Conservation (phyloP, 2,113 vertebrate genomes). For the Antennarius striatus region DNA sequence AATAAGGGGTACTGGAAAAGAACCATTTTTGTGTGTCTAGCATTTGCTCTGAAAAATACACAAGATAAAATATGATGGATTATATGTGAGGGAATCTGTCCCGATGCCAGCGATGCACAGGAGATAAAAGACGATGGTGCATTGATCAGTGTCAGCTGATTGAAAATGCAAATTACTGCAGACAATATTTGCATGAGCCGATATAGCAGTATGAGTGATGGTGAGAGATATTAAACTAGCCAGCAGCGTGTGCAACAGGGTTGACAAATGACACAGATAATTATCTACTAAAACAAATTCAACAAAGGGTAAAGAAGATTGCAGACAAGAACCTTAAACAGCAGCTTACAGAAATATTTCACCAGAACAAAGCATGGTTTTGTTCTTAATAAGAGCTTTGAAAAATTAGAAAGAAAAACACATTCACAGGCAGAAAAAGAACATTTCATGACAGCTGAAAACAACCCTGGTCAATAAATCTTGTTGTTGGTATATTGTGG, state of each 20-base stretch:
- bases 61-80: constrained; percentile 1
- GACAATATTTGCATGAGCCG: constrained; percentile 57
- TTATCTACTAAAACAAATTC: constrained; percentile 27
- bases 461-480: constrained; percentile 9
- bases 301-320: background rate
- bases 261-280: constrained; percentile 44
- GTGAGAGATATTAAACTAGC: constrained; percentile 56
- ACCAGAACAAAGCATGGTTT: background rate
- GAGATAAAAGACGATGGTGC: constrained; percentile 24
- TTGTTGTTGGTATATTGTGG: background rate
- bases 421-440: background rate
- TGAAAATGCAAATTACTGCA: constrained; percentile 61
- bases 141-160: constrained; percentile 18
- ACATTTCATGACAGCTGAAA: background rate
- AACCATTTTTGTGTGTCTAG: constrained; percentile 21
- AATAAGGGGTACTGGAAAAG: constrained; percentile 18
- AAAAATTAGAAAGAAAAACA: background rate
- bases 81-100: background rate
- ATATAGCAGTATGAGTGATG: constrained; percentile 50
- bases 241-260: constrained; percentile 25
- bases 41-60: constrained; percentile 18
- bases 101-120: background rate
- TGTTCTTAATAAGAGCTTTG: background rate
- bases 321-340: background rate
- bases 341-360: background rate